Base-by-base conservation (phyloP, 1,140 invertebrate genomes). In the Antheraea pernyi region DNA sequence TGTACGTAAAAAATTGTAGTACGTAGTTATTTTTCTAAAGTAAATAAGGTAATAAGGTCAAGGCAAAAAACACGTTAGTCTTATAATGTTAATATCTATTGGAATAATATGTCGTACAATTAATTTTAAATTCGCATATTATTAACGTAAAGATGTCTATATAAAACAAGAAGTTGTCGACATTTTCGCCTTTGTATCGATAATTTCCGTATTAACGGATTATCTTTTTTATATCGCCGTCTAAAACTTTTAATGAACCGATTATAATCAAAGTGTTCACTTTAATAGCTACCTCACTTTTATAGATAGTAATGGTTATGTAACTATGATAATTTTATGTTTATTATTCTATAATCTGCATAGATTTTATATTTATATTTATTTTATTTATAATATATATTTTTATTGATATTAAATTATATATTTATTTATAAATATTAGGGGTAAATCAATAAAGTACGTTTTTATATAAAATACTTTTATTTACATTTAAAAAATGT, bases 401-500 rank as follows among this genome's bases (percentile, higher is more conserved):
- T n/a, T n/a, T 7, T 63, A 64, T 63, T 30, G 16, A 13, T 16
- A 63, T 13, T 64, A n/a, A 36, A n/a, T 37, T 10, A 36, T 39
- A 13, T 64, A 16, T 30, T 22, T 64, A 11, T 13, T 30, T 30
- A 30, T 10, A 19, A 60, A 18, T n/a, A 19, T 19, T 11, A 60
- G n/a, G 7, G 10, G 13, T 22, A 60, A 46, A 10, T 30, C n/a
- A 64, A 64, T 42, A 16, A 75, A 72, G 64, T 67, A 59, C 13
- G 16, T 42, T 7, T n/a, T 37, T 10, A 37, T 73, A 69, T 71
- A 65, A 72, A 76, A 73, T 70, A 69, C 67, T 64, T 89, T 88
- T 91, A 91, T 91, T 91, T 89, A 91, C 89, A 78, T 75, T 77
- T 78, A 80, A 83, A 81, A 80, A 67, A 70, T 74, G 72, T 78